Evolutionary conservation across 2,797 vertebrate genomes (phyloP), one percentile per base, ranked within the genome.

Genomic region (Scleropages formosus): DNA sequence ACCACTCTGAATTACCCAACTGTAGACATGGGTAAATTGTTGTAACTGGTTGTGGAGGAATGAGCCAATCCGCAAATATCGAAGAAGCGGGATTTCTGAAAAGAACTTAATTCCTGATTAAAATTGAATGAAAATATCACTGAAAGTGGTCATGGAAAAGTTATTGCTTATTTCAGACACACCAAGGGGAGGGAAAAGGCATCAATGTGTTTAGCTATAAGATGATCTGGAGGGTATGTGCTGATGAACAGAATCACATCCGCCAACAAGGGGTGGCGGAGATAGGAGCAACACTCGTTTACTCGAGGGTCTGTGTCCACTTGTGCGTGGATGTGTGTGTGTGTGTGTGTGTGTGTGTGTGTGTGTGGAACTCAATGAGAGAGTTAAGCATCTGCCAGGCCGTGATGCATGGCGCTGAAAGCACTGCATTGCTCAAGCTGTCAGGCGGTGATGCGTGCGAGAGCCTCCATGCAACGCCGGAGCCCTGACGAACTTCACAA

Each of bases 321-420:
- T 61, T 8, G 62, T 66, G 70, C 72, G 75, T 44, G 24, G 39
- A 26, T 46, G n/a, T 56, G 49, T 9, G 27, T 39, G 46, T 26
- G 31, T 18, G 26, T 20, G 60, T 8, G 4, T 66, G 49, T 71
- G 26, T 47, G n/a, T 75, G 49, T 59, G n/a, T 75, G 49, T 59
- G n/a, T n/a, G n/a, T n/a, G n/a, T n/a, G 79, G 78, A 80, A 78
- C 75, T 79, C 80, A 80, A 81, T 81, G 82, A 82, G 80, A 39
- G 71, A 80, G 82, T 82, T 83, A 84, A 85, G 82, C 82, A 78
- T 83, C 81, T 85, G 83, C 83, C 82, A 82, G 26, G 53, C 68
- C 74, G 82, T 85, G 83, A 85, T 84, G 76, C 78, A 86, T 83
- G 74, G 66, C 22, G 72, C 69, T 20, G 68, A 63, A 70, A 72